Evolutionary conservation across 2,888 invertebrate species (phyloP).

Genomic region (Eucera pruinosa): DNA sequence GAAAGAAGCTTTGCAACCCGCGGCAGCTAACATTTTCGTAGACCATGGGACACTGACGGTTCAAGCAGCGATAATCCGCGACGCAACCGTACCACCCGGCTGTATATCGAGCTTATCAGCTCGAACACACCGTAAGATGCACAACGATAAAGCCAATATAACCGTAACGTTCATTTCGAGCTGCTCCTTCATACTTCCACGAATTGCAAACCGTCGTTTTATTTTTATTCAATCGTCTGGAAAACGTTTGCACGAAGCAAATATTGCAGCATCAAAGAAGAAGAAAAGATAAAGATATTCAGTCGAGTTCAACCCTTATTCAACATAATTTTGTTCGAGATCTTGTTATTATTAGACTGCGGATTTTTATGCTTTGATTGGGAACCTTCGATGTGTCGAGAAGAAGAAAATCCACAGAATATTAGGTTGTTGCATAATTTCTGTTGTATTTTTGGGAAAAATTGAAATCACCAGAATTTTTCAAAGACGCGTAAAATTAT

Average conservation of each 20-base stretch:
- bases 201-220: not conserved
- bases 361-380: no score
- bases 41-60: conserved; percentile 4
- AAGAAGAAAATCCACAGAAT: not conserved
- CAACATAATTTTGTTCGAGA: no score
- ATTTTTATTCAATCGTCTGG: not conserved
- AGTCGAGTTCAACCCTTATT: no score
- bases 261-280: not conserved
- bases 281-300: no score
- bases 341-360: no score
- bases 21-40: conserved; percentile 50
- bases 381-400: no score
- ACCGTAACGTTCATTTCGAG: not conserved
- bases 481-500: no score
- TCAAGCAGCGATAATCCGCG: not conserved
- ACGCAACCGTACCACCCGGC: not conserved
- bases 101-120: conserved; percentile 7
- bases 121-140: not conserved
- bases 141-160: conserved; percentile 2
- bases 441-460: no score
- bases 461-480: no score
- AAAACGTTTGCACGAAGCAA: not conserved
- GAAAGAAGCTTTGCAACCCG: not conserved
- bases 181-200: not conserved
- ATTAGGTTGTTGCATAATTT: no score